A percentile compares a stretch with the other conserved stretches of the same genome.
phyloP scores from a whole-genome alignment of 2,113 vertebrate species.

The Labeo rohita region DNA sequence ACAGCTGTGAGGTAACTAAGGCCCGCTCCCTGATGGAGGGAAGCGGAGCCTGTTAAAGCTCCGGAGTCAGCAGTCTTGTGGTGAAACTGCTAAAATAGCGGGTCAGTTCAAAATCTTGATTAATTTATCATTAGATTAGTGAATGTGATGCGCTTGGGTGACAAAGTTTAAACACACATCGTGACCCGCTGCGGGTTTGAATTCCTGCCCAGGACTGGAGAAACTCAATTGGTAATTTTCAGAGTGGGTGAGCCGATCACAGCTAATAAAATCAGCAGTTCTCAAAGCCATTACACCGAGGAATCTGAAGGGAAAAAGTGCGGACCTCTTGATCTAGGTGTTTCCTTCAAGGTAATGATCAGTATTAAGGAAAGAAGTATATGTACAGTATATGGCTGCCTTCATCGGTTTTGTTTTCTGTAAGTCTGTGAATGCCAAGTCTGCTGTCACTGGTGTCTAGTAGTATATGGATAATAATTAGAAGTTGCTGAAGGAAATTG shows the following conservation, averaged over 20 bases:
- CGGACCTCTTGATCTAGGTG: background rate
- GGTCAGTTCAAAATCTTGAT: slow-evolving; percentile 36
- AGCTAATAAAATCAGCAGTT: slow-evolving; percentile 35
- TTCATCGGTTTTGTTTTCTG: background rate
- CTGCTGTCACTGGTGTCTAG: background rate
- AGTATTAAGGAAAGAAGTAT: slow-evolving; percentile 1
- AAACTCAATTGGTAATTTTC: slow-evolving; percentile 30
- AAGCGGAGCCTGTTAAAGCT: background rate
- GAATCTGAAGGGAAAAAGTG: slow-evolving; percentile 28
- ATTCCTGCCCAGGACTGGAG: slow-evolving; percentile 8
- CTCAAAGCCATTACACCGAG: slow-evolving; percentile 24
- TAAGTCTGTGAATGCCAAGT: background rate
- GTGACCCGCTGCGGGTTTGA: slow-evolving; percentile 30
- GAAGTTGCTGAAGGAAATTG: background rate
- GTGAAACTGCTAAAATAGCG: slow-evolving; percentile 1
- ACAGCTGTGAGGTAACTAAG: background rate
- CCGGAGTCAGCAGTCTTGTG: slow-evolving; percentile 13
- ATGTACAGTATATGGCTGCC: background rate
- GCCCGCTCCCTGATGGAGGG: background rate
- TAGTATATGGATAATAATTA: background rate
- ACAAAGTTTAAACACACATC: slow-evolving; percentile 23
- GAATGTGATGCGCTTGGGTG: slow-evolving; percentile 10
- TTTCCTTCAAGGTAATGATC: slow-evolving; percentile 8
- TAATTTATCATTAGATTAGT: slow-evolving; percentile 23
- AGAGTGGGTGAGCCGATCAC: slow-evolving; percentile 33